These are phyloP conservation scores for Mamestra brassicae DNA, from an alignment of 2,888 invertebrate genomes.

Conservation along the genomic window DNA sequence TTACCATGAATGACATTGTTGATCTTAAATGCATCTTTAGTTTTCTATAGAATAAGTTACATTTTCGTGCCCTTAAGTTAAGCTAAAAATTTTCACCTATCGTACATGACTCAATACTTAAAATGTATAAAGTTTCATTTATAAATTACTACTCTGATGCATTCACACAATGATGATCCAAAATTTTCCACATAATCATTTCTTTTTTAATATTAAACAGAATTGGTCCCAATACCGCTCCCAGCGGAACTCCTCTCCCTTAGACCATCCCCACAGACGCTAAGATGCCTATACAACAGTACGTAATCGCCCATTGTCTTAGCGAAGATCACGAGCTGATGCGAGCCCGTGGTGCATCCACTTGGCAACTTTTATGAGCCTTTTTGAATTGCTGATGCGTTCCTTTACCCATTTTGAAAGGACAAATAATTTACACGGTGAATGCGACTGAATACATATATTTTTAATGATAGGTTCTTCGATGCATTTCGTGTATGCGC, in stretches of 20 bases:
- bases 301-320: constrained; percentile 87
- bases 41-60: background rate
- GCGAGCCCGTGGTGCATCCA: constrained; percentile 74
- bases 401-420: constrained; percentile 59
- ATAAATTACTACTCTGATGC: background rate
- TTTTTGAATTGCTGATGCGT: constrained; percentile 66
- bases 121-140: background rate
- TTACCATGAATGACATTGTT: constrained; percentile 10
- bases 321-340: constrained; percentile 85
- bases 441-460: constrained; percentile 59
- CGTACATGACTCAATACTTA: background rate
- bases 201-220: background rate
- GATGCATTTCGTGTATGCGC: constrained; percentile 17
- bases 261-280: constrained; percentile 69
- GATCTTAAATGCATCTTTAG: background rate
- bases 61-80: too few relatives aligned
- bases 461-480: constrained; percentile 48
- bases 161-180: background rate
- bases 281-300: constrained; percentile 74
- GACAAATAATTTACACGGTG: constrained; percentile 66
- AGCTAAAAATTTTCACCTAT: background rate
- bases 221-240: constrained; percentile 9
- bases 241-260: constrained; percentile 53
- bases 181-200: background rate
- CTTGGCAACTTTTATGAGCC: constrained; percentile 67